phyloP scores from a whole-genome alignment of 1,140 invertebrate genomes.

The Agraylea sexmaculata region DNA sequence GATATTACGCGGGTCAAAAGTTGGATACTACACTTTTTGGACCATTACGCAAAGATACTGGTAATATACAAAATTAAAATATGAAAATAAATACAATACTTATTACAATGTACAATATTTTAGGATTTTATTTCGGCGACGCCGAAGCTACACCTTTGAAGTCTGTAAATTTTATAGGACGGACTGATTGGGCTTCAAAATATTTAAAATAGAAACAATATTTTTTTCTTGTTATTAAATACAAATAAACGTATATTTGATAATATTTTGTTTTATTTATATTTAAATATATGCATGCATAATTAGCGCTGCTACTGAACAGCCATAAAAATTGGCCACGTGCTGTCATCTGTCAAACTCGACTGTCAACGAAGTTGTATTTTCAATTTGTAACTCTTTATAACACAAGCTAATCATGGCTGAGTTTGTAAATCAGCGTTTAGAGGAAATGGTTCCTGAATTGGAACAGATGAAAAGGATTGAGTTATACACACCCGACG shows the following conservation, averaged over 20 bases:
- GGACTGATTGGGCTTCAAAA: conserved; percentile 21
- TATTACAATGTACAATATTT: conserved; percentile 6
- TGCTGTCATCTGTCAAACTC: too few relatives aligned
- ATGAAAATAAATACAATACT: conserved; percentile 7
- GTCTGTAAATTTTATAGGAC: conserved; percentile 15
- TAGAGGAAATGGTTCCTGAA: conserved; percentile 60
- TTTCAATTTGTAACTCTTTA: too few relatives aligned
- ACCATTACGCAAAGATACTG: conserved; percentile 16
- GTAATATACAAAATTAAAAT: conserved; percentile 6
- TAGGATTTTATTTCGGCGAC: conserved; percentile 19
- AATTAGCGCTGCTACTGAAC: too few relatives aligned
- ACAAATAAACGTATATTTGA: conserved; percentile 8
- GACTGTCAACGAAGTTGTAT: too few relatives aligned
- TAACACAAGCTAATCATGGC: conserved; percentile 50
- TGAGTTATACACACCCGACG: conserved; percentile 51
- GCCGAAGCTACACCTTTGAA: conserved; percentile 13
- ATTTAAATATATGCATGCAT: too few relatives aligned
- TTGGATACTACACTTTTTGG: conserved; percentile 20
- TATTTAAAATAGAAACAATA: conserved; percentile 16
- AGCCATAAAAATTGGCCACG: too few relatives aligned
- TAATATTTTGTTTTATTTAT: too few relatives aligned
- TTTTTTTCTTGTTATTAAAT: not conserved
- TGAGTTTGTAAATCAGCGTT: conserved; percentile 58
- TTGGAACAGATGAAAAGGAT: conserved; percentile 59
- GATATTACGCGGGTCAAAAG: conserved; percentile 20